Percentiles rank a stretch among this genome's conserved stretches.
These are phyloP conservation scores for Agrotis puta DNA, from an alignment of 2,888 invertebrate genomes.

Conservation along the genomic window DNA sequence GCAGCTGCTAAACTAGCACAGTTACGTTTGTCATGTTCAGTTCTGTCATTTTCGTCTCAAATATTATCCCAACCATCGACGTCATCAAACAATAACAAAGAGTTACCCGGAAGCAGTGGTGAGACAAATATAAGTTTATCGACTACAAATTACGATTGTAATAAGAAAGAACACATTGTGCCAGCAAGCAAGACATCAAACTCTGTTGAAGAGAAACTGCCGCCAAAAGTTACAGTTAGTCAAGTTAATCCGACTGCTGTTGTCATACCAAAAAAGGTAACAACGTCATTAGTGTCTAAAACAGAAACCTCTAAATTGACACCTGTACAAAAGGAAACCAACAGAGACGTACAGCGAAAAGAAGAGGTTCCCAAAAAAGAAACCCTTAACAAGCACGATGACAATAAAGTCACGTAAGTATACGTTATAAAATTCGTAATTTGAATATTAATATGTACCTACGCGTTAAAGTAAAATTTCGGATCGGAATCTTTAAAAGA, in stretches of 20 bases:
- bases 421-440: too few species aligned
- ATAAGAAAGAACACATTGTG: conserved; percentile 12
- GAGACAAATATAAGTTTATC: conserved; percentile 11
- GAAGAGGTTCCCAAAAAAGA: conserved; percentile 58
- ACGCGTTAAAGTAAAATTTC: too few species aligned
- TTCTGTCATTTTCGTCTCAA: conserved; percentile 86
- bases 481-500: too few species aligned
- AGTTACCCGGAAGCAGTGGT: conserved; percentile 12
- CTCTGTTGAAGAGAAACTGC: conserved; percentile 24
- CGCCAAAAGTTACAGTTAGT: conserved; percentile 28
- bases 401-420: conserved; percentile 76
- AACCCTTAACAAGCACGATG: conserved; percentile 46
- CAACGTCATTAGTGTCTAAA: conserved; percentile 10
- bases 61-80: conserved; percentile 76
- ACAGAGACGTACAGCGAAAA: conserved; percentile 25
- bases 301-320: conserved; percentile 27
- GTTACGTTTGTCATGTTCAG: conserved; percentile 94
- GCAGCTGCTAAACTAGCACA: conserved; percentile 95
- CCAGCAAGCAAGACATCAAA: background rate
- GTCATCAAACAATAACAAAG: conserved; percentile 40
- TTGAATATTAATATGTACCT: too few species aligned
- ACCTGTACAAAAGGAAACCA: conserved; percentile 34
- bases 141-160: conserved; percentile 19
- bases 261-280: conserved; percentile 13
- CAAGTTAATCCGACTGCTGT: conserved; percentile 29